phyloP scores from a whole-genome alignment of 2,113 vertebrate genomes.

The Paramormyrops kingsleyae region DNA sequence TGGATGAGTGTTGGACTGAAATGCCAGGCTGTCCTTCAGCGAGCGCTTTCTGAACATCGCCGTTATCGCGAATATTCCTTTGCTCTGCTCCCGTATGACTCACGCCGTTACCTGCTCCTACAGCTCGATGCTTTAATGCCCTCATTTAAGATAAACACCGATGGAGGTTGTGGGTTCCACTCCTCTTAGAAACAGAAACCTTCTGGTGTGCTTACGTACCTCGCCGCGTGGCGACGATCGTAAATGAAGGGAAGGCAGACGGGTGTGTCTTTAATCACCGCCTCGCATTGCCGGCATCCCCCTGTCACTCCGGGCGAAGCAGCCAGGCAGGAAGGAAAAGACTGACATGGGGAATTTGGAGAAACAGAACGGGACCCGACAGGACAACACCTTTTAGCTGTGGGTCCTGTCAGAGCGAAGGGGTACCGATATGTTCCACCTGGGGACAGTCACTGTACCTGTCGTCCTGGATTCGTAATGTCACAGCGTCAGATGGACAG shows the following conservation, averaged over 20 bases:
- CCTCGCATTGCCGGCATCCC: neutral
- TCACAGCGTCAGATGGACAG: neutral
- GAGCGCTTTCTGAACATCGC: neutral
- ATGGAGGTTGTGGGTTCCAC: neutral
- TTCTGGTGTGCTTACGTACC: neutral
- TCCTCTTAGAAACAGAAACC: neutral
- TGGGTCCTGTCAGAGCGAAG: neutral
- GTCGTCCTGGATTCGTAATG: neutral
- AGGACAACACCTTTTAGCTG: slow-evolving; percentile 4
- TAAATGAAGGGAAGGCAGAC: neutral
- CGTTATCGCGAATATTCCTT: neutral
- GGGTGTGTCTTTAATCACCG: neutral
- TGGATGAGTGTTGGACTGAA: neutral
- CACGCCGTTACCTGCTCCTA: neutral
- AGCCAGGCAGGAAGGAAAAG: neutral
- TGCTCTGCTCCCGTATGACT: neutral
- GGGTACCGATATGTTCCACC: neutral
- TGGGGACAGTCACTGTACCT: neutral
- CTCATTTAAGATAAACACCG: neutral
- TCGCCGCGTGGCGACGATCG: neutral
- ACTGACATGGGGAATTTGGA: neutral
- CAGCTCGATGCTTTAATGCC: neutral
- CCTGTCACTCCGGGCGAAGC: neutral
- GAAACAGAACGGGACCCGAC: neutral
- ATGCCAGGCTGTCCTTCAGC: neutral